phyloP scores from a whole-genome alignment of 1,140 invertebrate species.

The Drosophila kohkoa region DNA sequence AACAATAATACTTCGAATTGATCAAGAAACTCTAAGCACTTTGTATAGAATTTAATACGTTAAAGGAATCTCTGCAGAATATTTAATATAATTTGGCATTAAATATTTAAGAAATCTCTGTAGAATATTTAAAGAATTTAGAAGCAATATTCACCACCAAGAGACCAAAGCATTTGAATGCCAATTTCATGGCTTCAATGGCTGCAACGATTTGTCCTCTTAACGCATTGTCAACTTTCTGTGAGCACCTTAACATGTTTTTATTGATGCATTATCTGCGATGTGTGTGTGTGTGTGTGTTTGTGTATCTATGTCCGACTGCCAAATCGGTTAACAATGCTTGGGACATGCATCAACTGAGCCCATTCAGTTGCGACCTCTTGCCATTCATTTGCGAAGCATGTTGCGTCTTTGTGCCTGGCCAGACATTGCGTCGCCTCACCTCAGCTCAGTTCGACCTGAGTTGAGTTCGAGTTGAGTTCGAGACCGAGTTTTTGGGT shows the following conservation, averaged over 20 bases:
- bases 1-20: no score
- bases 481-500: constrained; percentile 61
- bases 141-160: not conserved
- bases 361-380: constrained; percentile 58
- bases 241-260: constrained; percentile 66
- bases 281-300: not conserved
- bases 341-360: constrained; percentile 51
- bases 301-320: constrained; percentile 41
- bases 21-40: no score
- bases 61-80: not conserved
- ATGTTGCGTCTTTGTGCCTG: constrained; percentile 68
- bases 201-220: constrained; percentile 26
- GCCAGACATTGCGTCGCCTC: constrained; percentile 70
- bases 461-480: not conserved
- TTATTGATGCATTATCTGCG: constrained; percentile 75
- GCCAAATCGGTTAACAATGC: constrained; percentile 61
- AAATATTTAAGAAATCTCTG: not conserved
- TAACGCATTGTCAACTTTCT: constrained; percentile 47
- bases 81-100: not conserved
- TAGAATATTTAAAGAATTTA: not conserved
- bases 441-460: not conserved
- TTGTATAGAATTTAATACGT: no score
- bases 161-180: constrained; percentile 23
- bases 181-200: constrained; percentile 55
- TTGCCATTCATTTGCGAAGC: constrained; percentile 59